These are phyloP conservation scores for Thryonomys swinderianus DNA, from an alignment of 2,113 vertebrate species.

Conservation along the genomic window DNA sequence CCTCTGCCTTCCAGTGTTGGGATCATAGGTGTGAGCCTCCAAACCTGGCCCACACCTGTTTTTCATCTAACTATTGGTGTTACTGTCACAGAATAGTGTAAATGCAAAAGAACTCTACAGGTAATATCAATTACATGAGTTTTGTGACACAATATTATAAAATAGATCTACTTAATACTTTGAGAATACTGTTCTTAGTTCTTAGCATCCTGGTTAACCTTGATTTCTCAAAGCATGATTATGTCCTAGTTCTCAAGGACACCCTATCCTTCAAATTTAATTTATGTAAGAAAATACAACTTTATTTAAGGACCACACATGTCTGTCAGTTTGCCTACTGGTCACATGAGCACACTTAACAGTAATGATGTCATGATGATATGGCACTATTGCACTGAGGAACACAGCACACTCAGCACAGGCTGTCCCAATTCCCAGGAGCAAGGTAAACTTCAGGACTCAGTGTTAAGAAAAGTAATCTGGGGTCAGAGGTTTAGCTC, in stretches of 20 bases:
- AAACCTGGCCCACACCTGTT: too few species aligned
- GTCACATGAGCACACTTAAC: neutral
- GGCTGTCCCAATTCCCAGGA: neutral
- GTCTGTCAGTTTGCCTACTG: neutral
- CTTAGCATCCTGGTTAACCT: neutral
- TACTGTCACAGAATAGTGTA: neutral
- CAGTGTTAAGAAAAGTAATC: neutral
- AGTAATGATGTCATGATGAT: neutral
- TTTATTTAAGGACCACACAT: neutral
- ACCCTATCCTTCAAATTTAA: neutral
- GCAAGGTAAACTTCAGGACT: neutral
- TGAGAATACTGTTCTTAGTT: neutral
- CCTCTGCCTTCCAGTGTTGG: too few species aligned
- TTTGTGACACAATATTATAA: neutral
- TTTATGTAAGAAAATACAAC: neutral
- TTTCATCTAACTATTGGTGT: neutral
- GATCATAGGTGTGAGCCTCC: too few species aligned
- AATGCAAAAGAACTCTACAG: slow-evolving; percentile 42
- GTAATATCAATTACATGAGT: neutral
- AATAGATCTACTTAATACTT: neutral
- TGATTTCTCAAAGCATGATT: neutral
- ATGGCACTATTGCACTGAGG: fast-evolving
- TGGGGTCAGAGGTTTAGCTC: too few species aligned
- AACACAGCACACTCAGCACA: neutral
- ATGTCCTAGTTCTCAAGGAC: slow-evolving; percentile 4